phyloP scores from a whole-genome alignment of 2,797 vertebrate species.

The Brachyalestes nurse region DNA sequence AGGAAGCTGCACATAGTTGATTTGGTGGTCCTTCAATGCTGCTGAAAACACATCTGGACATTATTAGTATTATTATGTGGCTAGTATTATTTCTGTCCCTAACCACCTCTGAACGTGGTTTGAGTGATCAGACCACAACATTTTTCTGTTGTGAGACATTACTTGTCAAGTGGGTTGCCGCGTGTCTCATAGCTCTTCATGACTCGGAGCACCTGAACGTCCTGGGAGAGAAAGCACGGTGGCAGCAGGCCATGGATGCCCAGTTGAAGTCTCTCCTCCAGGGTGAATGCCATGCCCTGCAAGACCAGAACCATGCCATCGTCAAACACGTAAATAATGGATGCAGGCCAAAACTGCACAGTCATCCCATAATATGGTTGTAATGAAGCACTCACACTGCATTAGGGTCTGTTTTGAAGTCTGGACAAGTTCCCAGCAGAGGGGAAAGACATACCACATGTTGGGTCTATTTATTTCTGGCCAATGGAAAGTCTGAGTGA shows the following conservation, averaged over 20 bases:
- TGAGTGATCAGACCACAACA: no score
- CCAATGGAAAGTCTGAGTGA: conserved; percentile 63
- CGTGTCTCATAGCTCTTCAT: conserved; percentile 94
- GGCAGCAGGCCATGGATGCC: conserved; percentile 97
- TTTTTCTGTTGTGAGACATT: conserved; percentile 24
- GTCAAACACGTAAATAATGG: conserved; percentile 56
- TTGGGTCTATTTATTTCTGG: conserved; percentile 75
- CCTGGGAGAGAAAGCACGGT: conserved; percentile 95
- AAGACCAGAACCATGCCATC: conserved; percentile 21
- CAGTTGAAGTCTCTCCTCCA: conserved; percentile 93
- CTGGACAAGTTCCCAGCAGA: conserved; percentile 40
- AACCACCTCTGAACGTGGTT: neutral
- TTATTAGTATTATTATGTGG: no score
- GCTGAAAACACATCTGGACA: no score
- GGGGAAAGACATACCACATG: conserved; percentile 47
- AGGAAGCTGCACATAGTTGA: no score
- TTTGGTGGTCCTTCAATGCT: no score
- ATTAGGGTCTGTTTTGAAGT: conserved; percentile 10
- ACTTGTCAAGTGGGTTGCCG: conserved; percentile 92
- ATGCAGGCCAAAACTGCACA: conserved; percentile 8
- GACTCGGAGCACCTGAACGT: conserved; percentile 93
- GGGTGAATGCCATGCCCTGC: conserved; percentile 95
- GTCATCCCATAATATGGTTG: conserved; percentile 17
- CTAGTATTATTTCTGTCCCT: no score
- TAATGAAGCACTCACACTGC: conserved; percentile 20